Evolutionary conservation across 2,113 vertebrate genomes (phyloP), one percentile per base, ranked within the genome.

Genomic region (Ciconia boyciana): DNA sequence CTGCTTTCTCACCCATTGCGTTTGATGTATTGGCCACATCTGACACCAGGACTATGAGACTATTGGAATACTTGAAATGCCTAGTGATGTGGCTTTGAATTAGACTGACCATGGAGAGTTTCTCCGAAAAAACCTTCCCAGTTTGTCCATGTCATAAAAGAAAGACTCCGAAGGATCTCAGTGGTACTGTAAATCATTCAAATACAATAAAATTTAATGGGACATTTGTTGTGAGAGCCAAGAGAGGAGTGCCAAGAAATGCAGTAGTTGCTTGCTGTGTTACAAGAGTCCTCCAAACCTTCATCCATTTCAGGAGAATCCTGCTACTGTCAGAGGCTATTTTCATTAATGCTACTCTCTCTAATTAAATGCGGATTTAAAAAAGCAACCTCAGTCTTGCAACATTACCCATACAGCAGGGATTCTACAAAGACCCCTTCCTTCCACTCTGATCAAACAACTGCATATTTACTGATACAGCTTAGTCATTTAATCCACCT

Each of bases 401-500:
- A 90, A 76, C 54, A 29, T 60, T 3, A 82, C 57, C 70, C 68
- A 16, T 39, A 19, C 72, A 81, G 85, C 90, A 86, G 85, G 86
- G 96, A 77, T 89, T 55, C 68, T 68, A 62, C 51, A 93, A 36
- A 82, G 52, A 71, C 22, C 29, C 75, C 18, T 82, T 87, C 89
- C 65, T 74, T 80, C 58, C 82, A 29, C 55, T 48, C 85, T 78
- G 32, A 85, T 61, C 89, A 90, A 84, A 12, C 32, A 28, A 78
- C 32, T 46, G 57, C 57, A 5, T 74, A 52, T 96, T 96, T 87
- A 64, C 74, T 91, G 93, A 81, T 68, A 62, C 55, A 81, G 79
- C 54, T 95, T 70, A 86, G 85, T 12, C 44, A 51, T 36, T 83
- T 93, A 95, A 96, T 93, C 90, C 68, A 89, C 83, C 88, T 78